These are phyloP conservation scores for Dasypolia templi DNA, from an alignment of 2,888 invertebrate species.

Conservation along the genomic window DNA sequence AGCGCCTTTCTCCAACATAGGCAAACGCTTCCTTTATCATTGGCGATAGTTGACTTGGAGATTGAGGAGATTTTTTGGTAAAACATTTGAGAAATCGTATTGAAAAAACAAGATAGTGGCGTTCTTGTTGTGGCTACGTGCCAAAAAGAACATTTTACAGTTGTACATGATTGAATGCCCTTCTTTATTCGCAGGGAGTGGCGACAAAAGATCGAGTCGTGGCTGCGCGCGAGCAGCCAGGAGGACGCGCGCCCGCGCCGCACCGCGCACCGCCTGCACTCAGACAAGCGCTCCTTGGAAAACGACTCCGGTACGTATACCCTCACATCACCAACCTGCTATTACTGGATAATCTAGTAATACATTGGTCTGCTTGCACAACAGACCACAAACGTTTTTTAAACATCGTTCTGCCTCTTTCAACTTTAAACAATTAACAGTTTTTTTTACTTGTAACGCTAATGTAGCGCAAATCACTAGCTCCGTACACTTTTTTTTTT, in stretches of 20 bases:
- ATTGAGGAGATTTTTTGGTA: not conserved
- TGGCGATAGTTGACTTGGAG: no score
- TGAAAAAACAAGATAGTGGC: not conserved
- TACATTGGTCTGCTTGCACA: no score
- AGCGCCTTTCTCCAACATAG: no score
- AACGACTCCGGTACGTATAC: constrained; percentile 93
- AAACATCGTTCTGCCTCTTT: no score
- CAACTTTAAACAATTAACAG: no score
- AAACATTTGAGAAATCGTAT: not conserved
- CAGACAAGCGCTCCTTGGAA: constrained; percentile 95
- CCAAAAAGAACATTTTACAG: not conserved
- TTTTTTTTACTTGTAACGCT: no score
- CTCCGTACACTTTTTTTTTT: no score
- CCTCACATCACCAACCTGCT: not conserved
- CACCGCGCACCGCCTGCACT: constrained; percentile 90
- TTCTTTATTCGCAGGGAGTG: constrained; percentile 91
- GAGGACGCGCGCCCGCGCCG: constrained; percentile 93
- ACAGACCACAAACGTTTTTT: no score
- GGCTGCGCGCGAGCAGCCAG: constrained; percentile 96
- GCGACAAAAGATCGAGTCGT: constrained; percentile 97
- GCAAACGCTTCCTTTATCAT: not conserved
- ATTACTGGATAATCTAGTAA: not conserved
- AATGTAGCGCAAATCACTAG: no score
- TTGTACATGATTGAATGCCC: not conserved
- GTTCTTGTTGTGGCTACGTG: not conserved